phyloP scores from a whole-genome alignment of 2,113 vertebrate species.

The Odocoileus virginianus region DNA sequence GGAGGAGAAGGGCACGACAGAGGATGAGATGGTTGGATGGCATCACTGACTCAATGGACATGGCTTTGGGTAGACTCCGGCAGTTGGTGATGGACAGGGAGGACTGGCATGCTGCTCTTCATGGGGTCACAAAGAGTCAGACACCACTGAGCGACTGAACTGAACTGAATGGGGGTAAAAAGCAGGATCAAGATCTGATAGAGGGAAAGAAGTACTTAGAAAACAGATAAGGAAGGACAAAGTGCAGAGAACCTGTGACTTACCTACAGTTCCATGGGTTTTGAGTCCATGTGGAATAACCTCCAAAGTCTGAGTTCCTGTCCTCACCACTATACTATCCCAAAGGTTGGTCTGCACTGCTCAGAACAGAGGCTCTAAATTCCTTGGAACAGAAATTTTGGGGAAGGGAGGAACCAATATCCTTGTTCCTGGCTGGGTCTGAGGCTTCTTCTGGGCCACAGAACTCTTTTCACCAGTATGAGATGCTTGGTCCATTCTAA shows the following conservation, averaged over 20 bases:
- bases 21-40: background rate
- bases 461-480: background rate
- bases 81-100: background rate
- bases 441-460: background rate
- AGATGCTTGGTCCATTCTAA: background rate
- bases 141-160: background rate
- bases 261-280: background rate
- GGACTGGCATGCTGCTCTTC: background rate
- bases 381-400: background rate
- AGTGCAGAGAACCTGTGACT: background rate
- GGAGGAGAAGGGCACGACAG: background rate
- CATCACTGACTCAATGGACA: background rate
- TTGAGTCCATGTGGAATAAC: background rate
- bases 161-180: background rate
- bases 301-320: background rate
- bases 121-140: background rate
- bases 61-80: accelerated
- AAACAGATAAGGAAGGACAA: background rate
- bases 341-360: background rate
- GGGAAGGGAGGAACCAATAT: background rate
- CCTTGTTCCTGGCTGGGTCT: background rate
- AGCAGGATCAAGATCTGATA: background rate
- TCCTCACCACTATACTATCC: background rate
- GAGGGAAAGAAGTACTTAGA: background rate
- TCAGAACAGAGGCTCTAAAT: background rate